Conservation (phyloP, 2,797 vertebrate species). For the Peromyscus eremicus region DNA sequence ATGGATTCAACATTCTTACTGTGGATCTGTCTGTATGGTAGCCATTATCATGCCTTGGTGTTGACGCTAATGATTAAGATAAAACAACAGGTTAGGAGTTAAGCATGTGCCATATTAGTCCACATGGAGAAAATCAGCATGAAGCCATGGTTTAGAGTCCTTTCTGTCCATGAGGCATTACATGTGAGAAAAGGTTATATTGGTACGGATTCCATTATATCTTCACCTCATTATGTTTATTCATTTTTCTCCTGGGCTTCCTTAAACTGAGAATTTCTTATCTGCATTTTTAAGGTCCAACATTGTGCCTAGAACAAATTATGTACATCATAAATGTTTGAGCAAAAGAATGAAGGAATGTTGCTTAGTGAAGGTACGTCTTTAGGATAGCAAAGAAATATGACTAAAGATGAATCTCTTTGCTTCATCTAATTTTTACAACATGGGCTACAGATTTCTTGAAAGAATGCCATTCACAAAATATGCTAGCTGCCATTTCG, state of each 20-base stretch:
- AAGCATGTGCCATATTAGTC: not conserved
- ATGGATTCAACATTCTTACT: not conserved
- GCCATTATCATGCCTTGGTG: not conserved
- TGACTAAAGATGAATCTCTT: not conserved
- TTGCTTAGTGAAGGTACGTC: not conserved
- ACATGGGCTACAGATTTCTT: not conserved
- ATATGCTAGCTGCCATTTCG: not conserved
- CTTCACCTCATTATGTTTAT: not conserved
- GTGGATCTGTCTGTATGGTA: not conserved
- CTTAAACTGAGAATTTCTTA: not conserved
- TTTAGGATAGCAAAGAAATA: not conserved
- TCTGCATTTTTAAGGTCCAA: not conserved
- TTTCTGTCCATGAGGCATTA: not conserved
- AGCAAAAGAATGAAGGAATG: not conserved
- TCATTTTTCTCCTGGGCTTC: slow-evolving; percentile 10
- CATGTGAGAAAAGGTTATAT: not conserved
- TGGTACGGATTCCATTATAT: not conserved
- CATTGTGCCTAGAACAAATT: slow-evolving; percentile 5
- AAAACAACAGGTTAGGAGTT: not conserved
- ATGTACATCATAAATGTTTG: not conserved
- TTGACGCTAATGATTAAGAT: not conserved
- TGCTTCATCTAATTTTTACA: slow-evolving; percentile 42
- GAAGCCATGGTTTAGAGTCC: not conserved
- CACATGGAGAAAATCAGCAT: not conserved
- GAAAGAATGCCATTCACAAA: slow-evolving; percentile 24